phyloP scores from a whole-genome alignment of 2,888 invertebrate species.

The Ptycholaimellus sp. region DNA sequence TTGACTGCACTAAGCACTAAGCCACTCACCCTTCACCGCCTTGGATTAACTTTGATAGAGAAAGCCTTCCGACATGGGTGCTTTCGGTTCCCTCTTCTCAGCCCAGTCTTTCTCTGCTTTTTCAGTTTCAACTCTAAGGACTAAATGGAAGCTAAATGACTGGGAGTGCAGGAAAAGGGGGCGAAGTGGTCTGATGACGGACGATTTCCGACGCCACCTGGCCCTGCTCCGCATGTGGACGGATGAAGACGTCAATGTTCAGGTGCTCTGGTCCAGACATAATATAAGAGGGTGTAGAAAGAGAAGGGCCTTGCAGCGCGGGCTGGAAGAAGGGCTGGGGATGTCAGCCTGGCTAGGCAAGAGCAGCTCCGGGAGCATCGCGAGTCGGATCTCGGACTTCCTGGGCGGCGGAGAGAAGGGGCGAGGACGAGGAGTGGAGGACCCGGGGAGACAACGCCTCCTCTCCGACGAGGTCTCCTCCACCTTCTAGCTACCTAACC shows the following conservation, averaged over 20 bases:
- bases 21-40: too few species aligned
- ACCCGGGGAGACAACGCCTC: background rate
- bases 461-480: too few species aligned
- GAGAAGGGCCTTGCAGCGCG: conserved; percentile 47
- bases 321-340: conserved; percentile 38
- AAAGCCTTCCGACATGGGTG: background rate
- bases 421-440: too few species aligned
- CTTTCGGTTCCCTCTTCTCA: background rate
- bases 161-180: conserved; percentile 49
- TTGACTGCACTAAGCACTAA: too few species aligned
- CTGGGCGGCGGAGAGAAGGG: background rate
- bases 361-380: background rate
- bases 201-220: conserved; percentile 45
- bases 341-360: background rate
- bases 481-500: too few species aligned
- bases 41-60: too few species aligned
- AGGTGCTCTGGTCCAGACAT: background rate
- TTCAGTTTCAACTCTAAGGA: background rate
- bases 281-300: background rate
- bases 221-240: conserved; percentile 35
- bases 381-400: background rate
- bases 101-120: background rate
- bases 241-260: conserved; percentile 3
- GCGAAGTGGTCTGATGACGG: conserved; percentile 42
- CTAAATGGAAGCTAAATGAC: background rate